Base-by-base conservation (phyloP, 2,113 vertebrate genomes). In the Garra rufa region DNA sequence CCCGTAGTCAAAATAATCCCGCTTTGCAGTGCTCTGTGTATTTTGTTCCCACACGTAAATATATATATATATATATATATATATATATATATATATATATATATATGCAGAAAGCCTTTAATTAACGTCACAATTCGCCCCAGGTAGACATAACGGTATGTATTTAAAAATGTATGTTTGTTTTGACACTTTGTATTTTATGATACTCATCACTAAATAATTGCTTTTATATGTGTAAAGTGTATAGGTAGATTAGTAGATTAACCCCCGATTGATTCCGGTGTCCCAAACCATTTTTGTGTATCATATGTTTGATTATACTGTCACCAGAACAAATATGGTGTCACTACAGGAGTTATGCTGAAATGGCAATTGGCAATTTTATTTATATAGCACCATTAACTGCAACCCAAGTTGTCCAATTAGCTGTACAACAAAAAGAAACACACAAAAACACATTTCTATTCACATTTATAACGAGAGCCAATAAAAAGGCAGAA, bases 1-100 rank as follows among this genome's bases (percentile, higher is more conserved):
- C 76, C 84, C 61, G 7, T 57, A 86, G 86, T 84, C 61, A 83
- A 85, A 85, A 85, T 86, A 87, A 73, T 83, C 77, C 59, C 34
- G 6, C 69, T 76, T 76, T 83, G 85, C 87, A 70, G 65, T 81
- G 79, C 75, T 83, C 77, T 77, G 71, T 85, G 74, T 75, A 74
- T 76, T 87, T 85, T 83, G 34, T 82, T 85, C 74, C 46, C 4
- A 9, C 34, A 17, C 13, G 26, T 70, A 73, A 65, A 75, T 50
- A 76, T 83, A 83, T 75, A 76, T 83, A 48, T 50, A n/a, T n/a
- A n/a, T n/a, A n/a, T n/a, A n/a, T n/a, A n/a, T n/a, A n/a, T n/a
- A n/a, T n/a, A n/a, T n/a, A n/a, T n/a, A n/a, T n/a, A n/a, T n/a
- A n/a, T n/a, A n/a, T n/a, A n/a, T n/a, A 75, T 50, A 76, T 83